These are phyloP conservation scores for Lineus longissimus DNA, from an alignment of 1,140 invertebrate genomes.

Conservation along the genomic window DNA sequence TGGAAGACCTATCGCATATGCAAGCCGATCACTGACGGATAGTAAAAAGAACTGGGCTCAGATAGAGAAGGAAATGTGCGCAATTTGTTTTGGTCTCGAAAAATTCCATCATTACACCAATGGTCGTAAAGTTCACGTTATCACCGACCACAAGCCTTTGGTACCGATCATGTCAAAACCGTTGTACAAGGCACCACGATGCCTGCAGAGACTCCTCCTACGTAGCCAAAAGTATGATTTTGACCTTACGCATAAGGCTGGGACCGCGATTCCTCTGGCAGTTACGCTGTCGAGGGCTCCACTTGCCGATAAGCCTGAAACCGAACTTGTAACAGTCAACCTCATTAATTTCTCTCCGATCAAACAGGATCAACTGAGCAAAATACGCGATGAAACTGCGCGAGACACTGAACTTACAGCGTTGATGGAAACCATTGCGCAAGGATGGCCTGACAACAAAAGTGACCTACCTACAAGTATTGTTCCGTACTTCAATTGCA, in stretches of 20 bases:
- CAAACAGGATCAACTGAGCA: too few species aligned
- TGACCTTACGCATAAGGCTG: slow-evolving; percentile 36
- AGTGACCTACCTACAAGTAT: too few species aligned
- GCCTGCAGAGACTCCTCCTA: slow-evolving; percentile 52
- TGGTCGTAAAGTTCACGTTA: slow-evolving; percentile 33
- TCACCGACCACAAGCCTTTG: slow-evolving; percentile 48
- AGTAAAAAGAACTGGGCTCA: slow-evolving; percentile 47
- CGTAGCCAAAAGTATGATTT: slow-evolving; percentile 50
- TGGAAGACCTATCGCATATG: slow-evolving; percentile 45
- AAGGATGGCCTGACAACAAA: too few species aligned
- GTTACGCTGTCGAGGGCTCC: neutral
- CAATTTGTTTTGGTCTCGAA: slow-evolving; percentile 40
- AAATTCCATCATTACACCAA: slow-evolving; percentile 52
- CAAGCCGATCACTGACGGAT: slow-evolving; percentile 40
- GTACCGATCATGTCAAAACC: slow-evolving; percentile 48
- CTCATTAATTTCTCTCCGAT: too few species aligned
- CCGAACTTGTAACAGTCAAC: too few species aligned
- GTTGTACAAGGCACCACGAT: slow-evolving; percentile 22
- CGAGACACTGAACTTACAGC: too few species aligned
- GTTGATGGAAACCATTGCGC: neutral
- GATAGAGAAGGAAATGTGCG: slow-evolving; percentile 55
- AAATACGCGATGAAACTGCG: too few species aligned
- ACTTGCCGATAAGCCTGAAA: too few species aligned
- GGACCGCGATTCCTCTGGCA: neutral
- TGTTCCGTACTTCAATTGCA: too few species aligned